Evolutionary conservation across 2,113 vertebrate species (phyloP), one percentile per base, ranked within the genome.

Genomic region (Theropithecus gelada): DNA sequence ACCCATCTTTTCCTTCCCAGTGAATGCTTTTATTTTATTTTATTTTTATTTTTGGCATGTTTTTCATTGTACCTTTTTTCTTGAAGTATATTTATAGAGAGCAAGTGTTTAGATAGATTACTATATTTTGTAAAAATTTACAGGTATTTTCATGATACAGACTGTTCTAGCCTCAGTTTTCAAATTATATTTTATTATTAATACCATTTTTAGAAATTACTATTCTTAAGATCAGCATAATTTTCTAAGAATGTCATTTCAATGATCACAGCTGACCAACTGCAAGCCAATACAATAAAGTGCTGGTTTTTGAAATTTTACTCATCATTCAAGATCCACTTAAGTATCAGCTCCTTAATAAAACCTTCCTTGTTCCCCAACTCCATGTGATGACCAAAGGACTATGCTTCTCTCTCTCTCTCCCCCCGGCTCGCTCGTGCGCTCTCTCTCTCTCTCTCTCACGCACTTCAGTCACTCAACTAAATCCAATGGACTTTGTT

Each of bases 161-260:
- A 43, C 52, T 86, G 3, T 83, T 68, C 75, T n/a, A 32, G 94
- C 27, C 48, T 94, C 40, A 76, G 64, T 96, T 83, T 88, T 95
- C 66, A 84, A 97, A 52, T 93, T 91, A 66, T 89, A 35, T 90
- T 95, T 97, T 95, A 25, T 80, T 64, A 82, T 88, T 82, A 35
- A 68, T 66, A 75, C 72, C 4, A 93, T 79, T 78, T 50, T 89
- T 88, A 85, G n/a, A 23, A 22, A 66, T 84, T 66, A 76, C 27
- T 73, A 8, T 82, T 86, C 75, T 96, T 64, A 72, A 83, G 70
- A 75, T 68, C 25, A 72, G 64, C 48, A 35, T 73, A 16, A 48
- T 94, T 85, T 93, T 95, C 80, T 55, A 66, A 92, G 73, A 57
- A 32, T 25, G 17, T 84, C 7, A 88, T 81, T 92, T 93, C 83